Evolutionary conservation across 2,797 vertebrate genomes (phyloP), one percentile per base, ranked within the genome.

Genomic region (Ambastaia sidthimunki): DNA sequence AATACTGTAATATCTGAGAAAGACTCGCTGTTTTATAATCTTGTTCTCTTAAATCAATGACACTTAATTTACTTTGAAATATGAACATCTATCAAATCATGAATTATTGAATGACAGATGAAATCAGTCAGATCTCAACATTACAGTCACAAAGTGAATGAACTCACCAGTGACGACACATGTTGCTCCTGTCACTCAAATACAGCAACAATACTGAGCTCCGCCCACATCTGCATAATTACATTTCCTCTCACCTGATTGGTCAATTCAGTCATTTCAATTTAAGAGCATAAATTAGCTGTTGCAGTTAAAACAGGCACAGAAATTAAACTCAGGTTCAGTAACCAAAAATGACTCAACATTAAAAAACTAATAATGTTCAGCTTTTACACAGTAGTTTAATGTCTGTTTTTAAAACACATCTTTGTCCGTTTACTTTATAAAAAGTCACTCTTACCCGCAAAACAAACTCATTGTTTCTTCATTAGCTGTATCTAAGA

Each of bases 81-180:
- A 1, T 55, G 31, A 31, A 31, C 31, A 2, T 31, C 31, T 31
- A 4, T 19, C 10, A 55, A 55, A 55, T 10, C 0, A 21, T 9
- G 10, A 55, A 21, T 57, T 0, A 10, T 21, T 10, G 50, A 65
- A 65, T 44, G 23, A 9, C 50, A 7, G 6, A 7, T 31, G 2
- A 11, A 34, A 65, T 65, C 13, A 21, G 6, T 48, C 59, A 34
- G 6, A 44, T 34, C 44, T 19, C 15, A 63, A 74, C 0, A 47
- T 47, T 44, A n/a, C 57, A 72, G 0, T 48, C 57, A 73, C 59
- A 52, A n/a, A n/a, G n/a, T n/a, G n/a, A n/a, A n/a, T 75, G 34
- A 75, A 54, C 60, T 75, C 60, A 15, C 57, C 12, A 5, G 23
- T 25, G 57, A 15, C 2, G 52, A 16, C 19, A 60, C 60, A 52